A percentile compares a stretch with the other conserved stretches of the same genome.
These are phyloP conservation scores for Cavia porcellus DNA, from an alignment of 2,113 vertebrate species.

Conservation along the genomic window DNA sequence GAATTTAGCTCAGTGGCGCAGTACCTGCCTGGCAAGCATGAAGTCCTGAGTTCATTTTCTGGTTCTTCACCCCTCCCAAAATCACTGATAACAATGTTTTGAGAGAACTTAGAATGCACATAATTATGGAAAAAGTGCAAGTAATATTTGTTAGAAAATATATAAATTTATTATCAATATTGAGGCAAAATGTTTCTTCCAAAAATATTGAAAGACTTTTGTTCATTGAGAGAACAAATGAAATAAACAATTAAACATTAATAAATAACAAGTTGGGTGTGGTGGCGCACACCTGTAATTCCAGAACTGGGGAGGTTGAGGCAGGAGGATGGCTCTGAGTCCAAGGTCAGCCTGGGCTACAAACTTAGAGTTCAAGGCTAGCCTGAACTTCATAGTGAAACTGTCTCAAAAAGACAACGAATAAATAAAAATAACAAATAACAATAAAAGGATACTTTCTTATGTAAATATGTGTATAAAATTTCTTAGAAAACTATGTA, in stretches of 20 bases:
- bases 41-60: no score
- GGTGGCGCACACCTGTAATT: no score
- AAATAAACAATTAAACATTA: slow-evolving; percentile 59
- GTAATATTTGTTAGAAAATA: slow-evolving; percentile 51
- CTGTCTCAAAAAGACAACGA: no score
- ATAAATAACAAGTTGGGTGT: neutral
- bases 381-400: no score
- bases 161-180: slow-evolving; percentile 10
- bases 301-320: no score
- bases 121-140: slow-evolving; percentile 26
- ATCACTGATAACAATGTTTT: neutral
- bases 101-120: slow-evolving; percentile 5
- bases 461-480: slow-evolving; percentile 33
- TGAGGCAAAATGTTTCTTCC: neutral
- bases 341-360: no score
- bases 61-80: no score
- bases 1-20: no score
- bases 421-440: neutral
- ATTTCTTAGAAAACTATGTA: slow-evolving; percentile 56
- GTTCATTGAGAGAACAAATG: neutral
- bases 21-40: no score
- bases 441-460: slow-evolving; percentile 14
- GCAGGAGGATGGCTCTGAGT: no score
- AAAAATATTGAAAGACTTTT: slow-evolving; percentile 32
- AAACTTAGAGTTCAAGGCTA: no score